Conservation (phyloP, 2,113 vertebrate genomes). For the Phalacrocorax brasilianus region DNA sequence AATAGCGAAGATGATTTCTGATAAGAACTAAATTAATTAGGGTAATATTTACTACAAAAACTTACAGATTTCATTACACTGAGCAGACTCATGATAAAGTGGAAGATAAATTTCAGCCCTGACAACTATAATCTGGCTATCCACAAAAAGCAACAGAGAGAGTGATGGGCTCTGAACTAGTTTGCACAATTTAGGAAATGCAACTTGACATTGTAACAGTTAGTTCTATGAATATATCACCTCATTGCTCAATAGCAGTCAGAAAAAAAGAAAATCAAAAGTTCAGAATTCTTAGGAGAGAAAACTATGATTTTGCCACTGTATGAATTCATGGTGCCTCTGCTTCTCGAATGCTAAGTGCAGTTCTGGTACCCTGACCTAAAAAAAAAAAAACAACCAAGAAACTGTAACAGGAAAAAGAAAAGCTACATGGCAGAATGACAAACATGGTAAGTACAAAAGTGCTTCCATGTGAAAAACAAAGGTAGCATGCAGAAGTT, state of each 20-base stretch:
- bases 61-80: neutral
- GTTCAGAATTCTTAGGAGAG: neutral
- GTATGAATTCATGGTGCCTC: neutral
- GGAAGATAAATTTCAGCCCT: slow-evolving; percentile 4
- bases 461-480: neutral
- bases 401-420: neutral
- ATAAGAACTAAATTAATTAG: neutral
- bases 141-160: neutral
- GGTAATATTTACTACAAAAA: neutral
- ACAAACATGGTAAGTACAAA: neutral
- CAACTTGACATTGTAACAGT: neutral
- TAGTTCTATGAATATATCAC: slow-evolving; percentile 17
- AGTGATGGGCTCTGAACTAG: neutral
- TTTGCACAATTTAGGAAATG: slow-evolving; percentile 20
- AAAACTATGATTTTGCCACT: neutral
- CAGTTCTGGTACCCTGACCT: neutral
- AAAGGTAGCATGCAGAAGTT: neutral
- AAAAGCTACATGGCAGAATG: neutral
- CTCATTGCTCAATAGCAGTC: neutral
- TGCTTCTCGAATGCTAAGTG: neutral
- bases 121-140: neutral
- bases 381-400: neutral
- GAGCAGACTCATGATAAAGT: neutral
- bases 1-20: neutral
- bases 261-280: neutral